phyloP scores from a whole-genome alignment of 2,113 vertebrate species.

The Malurus alboscapulatus region DNA sequence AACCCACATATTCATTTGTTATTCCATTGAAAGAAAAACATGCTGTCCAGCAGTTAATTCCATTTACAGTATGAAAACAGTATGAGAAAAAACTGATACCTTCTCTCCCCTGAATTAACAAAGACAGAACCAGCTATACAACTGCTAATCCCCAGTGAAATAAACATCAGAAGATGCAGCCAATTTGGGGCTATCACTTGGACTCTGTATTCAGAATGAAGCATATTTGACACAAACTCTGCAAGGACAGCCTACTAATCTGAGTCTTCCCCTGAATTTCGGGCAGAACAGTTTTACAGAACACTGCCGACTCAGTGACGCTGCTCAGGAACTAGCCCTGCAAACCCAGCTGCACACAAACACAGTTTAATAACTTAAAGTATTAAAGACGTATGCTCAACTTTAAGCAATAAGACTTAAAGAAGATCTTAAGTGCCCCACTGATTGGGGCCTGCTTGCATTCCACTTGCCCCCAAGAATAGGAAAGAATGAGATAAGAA shows the following conservation, averaged over 20 bases:
- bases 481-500: constrained; percentile 27
- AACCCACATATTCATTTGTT: background rate
- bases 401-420: background rate
- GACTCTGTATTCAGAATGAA: background rate
- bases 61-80: background rate
- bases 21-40: background rate
- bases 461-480: background rate
- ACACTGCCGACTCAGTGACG: background rate
- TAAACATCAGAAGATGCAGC: background rate
- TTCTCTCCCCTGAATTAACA: background rate
- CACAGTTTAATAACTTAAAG: background rate
- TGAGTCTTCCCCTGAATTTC: background rate
- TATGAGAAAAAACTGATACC: background rate
- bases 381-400: background rate
- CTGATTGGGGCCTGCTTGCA: background rate
- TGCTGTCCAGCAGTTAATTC: background rate
- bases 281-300: background rate
- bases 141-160: background rate
- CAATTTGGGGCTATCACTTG: background rate
- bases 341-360: background rate
- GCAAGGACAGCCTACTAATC: background rate
- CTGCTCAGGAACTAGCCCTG: background rate
- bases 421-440: background rate
- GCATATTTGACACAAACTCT: background rate
- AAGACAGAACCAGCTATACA: background rate